A percentile compares a stretch with the other conserved stretches of the same genome.
phyloP scores from a whole-genome alignment of 2,113 vertebrate genomes.

The Melospiza melodia region DNA sequence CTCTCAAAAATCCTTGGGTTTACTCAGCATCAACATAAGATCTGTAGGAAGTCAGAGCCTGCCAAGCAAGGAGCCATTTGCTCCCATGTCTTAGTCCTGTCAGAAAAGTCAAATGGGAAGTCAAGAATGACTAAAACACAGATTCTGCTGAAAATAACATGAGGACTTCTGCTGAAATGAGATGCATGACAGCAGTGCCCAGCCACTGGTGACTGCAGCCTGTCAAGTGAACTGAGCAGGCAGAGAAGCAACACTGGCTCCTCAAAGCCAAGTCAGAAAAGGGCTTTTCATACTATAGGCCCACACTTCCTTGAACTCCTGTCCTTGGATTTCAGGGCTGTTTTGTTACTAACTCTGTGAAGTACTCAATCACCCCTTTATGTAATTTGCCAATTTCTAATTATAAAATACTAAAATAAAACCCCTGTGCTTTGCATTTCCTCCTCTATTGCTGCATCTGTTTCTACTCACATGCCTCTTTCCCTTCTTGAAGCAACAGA shows the following conservation, averaged over 20 bases:
- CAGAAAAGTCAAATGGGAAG: neutral
- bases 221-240: neutral
- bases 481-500: neutral
- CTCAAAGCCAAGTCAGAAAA: neutral
- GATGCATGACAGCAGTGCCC: neutral
- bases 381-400: neutral
- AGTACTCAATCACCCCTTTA: neutral
- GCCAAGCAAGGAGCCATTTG: neutral
- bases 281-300: neutral
- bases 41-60: neutral
- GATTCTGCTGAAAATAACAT: neutral
- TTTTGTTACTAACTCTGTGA: constrained; percentile 14
- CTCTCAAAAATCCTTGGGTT: neutral
- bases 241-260: neutral
- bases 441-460: neutral
- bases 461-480: constrained; percentile 29
- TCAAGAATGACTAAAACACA: neutral
- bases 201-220: neutral
- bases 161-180: neutral
- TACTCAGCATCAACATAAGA: neutral
- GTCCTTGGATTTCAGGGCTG: neutral
- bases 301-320: neutral
- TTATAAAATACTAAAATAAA: constrained; percentile 46
- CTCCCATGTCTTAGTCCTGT: neutral
- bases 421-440: constrained; percentile 38